Base-by-base conservation (phyloP, 1,140 invertebrate species). In the Bicyclus anynana region DNA sequence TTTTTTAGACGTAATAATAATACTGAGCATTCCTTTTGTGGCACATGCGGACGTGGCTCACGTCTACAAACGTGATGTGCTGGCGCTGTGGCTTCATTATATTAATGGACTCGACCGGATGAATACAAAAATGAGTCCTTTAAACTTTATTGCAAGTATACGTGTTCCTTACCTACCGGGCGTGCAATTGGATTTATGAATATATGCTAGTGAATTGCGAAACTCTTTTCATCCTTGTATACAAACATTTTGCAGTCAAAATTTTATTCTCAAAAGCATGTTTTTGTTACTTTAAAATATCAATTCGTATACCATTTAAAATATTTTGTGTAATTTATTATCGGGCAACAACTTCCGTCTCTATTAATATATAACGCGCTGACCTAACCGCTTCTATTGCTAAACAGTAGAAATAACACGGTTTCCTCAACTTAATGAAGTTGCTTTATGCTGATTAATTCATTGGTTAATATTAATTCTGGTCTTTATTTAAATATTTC, bases 21-120 rank as follows among this genome's bases (percentile, higher is more conserved):
- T 86, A 84, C 60, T 77, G 75, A 80, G 71, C 81, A 87, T 87
- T 86, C 80, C 80, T 84, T 84, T 84, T 84, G 77, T 83, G 74
- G 78, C 72, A 70, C 76, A 84, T 71, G 80, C 80, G 81, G 80
- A 84, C 80, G 75, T 81, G 74, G 75, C 54, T 48, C 68, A 69
- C 65, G 67, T 62, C 69, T 72, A 72, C 66, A 67, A 72, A 84
- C 81, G 81, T 87, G 84, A 85, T 68, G 74, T 66, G 80, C 67
- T 69, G 70, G 72, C 67, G 68, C 69, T 77, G 83, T 80, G 67
- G 81, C 80, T 80, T 85, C 79, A 83, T 85, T 84, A 83, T 84
- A 83, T 85, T 87, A 87, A 85, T 85, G 84, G 78, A 72, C 66
- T 68, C 61, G 71, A 75, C 78, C 77, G 76, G 76, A 80, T 81